A percentile compares a stretch with the other conserved stretches of the same genome.
phyloP scores from a whole-genome alignment of 92 coral and sea anemone genomes.

The Scolanthus callimorphus region DNA sequence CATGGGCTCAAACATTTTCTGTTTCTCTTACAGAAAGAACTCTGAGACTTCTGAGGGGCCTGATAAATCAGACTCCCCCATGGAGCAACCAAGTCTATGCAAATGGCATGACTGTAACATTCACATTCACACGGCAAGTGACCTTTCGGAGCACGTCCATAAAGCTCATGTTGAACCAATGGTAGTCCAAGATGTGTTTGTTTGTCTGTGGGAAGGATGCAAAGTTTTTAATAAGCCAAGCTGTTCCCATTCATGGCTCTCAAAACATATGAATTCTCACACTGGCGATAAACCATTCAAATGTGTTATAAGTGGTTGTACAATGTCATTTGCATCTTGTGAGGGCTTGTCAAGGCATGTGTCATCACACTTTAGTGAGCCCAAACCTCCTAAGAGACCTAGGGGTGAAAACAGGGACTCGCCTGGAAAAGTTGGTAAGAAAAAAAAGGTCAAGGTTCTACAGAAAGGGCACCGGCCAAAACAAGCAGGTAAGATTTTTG shows the following conservation, averaged over 20 bases:
- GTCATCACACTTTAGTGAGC: conserved; percentile 90
- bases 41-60: conserved; percentile 18
- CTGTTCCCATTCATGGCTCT: conserved; percentile 94
- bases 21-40: background rate
- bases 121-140: conserved; percentile 18
- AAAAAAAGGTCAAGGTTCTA: conserved; percentile 63
- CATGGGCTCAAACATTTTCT: too few relatives aligned
- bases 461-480: conserved; percentile 68
- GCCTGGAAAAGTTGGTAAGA: conserved; percentile 68
- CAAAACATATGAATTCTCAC: conserved; percentile 92
- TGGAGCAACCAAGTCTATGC: conserved; percentile 34
- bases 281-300: conserved; percentile 97
- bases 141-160: conserved; percentile 86
- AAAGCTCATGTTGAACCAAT: conserved; percentile 89
- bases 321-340: conserved; percentile 86
- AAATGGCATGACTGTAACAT: conserved; percentile 69
- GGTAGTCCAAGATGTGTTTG: conserved; percentile 81
- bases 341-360: conserved; percentile 97
- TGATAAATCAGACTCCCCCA: conserved; percentile 2
- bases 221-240: conserved; percentile 97
- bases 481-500: conserved; percentile 61
- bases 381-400: conserved; percentile 71
- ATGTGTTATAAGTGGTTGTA: conserved; percentile 91
- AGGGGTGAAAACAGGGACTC: conserved; percentile 62
- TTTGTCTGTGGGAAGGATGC: conserved; percentile 96